Conservation (phyloP, 2,797 vertebrate species). For the Eulemur coronatus region DNA sequence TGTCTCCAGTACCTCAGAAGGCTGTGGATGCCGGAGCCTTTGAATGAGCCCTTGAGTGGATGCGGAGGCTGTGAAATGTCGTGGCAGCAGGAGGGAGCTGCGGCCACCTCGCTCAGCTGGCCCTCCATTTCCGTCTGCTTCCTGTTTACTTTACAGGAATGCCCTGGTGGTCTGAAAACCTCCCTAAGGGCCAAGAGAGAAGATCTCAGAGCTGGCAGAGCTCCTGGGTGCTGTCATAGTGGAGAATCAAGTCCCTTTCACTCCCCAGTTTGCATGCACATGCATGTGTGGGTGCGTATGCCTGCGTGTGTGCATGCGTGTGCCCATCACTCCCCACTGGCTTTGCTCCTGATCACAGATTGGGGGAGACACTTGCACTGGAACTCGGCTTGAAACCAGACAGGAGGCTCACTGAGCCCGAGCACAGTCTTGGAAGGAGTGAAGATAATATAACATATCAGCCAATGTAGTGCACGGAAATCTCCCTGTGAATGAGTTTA, state of each 20-base stretch:
- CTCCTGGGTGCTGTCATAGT: no score
- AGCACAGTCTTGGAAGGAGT: background rate
- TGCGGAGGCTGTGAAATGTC: background rate
- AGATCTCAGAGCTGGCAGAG: background rate
- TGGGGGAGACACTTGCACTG: background rate
- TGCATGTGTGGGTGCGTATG: accelerated
- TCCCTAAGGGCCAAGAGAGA: background rate
- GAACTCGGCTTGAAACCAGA: background rate
- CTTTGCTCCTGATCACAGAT: background rate
- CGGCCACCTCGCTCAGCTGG: background rate
- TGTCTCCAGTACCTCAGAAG: background rate
- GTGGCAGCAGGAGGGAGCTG: background rate
- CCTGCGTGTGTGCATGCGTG: no score
- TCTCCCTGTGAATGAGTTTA: background rate
- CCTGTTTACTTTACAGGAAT: background rate
- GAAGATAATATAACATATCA: background rate
- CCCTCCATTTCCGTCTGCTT: background rate
- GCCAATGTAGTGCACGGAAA: no score
- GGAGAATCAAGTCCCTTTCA: background rate
- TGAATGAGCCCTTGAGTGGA: background rate
- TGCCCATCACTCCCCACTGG: no score
- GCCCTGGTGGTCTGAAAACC: background rate
- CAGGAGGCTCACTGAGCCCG: background rate
- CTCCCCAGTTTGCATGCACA: accelerated
- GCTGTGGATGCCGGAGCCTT: background rate